Evolutionary conservation across 2,888 invertebrate genomes (phyloP).

Genomic region (Stratiomys singularior): DNA sequence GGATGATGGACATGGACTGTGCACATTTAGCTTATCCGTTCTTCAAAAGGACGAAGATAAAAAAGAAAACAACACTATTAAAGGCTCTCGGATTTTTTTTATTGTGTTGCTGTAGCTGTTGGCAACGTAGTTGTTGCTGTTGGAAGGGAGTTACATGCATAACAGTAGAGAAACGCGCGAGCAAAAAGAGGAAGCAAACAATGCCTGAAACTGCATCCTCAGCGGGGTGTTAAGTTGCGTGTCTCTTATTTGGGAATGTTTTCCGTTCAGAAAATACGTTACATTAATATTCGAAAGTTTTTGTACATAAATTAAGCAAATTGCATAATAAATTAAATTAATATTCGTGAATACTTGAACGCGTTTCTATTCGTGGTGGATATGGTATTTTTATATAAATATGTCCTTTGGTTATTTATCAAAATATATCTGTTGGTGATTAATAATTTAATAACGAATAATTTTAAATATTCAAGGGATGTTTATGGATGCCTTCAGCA

Average conservation of each 20-base stretch:
- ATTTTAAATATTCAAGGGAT: too few species aligned
- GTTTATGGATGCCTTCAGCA: too few species aligned
- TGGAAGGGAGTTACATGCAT: not conserved
- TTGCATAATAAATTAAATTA: too few species aligned
- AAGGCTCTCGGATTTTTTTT: slow-evolving; percentile 6
- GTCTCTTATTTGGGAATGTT: not conserved
- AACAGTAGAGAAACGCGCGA: not conserved
- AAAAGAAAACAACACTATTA: slow-evolving; percentile 2
- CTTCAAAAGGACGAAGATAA: not conserved
- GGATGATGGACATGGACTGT: slow-evolving; percentile 9
- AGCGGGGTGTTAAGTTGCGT: slow-evolving; percentile 22
- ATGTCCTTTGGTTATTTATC: too few species aligned
- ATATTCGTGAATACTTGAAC: too few species aligned
- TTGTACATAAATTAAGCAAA: not conserved
- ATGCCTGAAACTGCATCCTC: slow-evolving; percentile 9
- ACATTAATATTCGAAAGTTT: not conserved
- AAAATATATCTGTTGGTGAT: too few species aligned
- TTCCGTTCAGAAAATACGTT: not conserved
- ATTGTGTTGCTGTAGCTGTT: not conserved
- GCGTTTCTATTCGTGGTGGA: too few species aligned
- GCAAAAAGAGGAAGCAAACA: not conserved
- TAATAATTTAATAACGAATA: too few species aligned
- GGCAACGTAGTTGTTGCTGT: not conserved
- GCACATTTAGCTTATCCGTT: slow-evolving; percentile 27
- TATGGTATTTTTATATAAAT: too few species aligned